Evolutionary conservation across 2,797 vertebrate genomes (phyloP).

Genomic region (Merluccius polli): DNA sequence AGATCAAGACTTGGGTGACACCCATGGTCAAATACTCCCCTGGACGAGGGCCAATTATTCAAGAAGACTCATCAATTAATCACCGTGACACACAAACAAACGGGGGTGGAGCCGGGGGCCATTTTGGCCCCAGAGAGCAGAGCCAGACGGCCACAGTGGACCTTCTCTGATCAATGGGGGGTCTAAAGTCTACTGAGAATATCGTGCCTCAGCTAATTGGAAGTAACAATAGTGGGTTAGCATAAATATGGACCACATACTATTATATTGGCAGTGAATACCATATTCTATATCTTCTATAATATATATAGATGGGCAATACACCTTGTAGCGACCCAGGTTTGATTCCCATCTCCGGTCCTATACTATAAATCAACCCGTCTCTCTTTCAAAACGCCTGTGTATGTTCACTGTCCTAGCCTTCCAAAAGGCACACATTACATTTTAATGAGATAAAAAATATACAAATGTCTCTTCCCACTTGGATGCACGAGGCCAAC

Average conservation of each 20-base stretch:
- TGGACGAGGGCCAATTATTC: conserved; percentile 55
- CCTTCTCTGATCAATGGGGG: conserved; percentile 37
- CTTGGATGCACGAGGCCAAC: too few relatives aligned
- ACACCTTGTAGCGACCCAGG: background rate
- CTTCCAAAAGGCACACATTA: background rate
- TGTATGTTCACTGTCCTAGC: too few relatives aligned
- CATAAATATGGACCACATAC: background rate
- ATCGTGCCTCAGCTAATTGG: background rate
- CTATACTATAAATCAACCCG: too few relatives aligned
- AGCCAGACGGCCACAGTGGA: conserved; percentile 24
- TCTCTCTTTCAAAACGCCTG: too few relatives aligned
- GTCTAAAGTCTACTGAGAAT: background rate
- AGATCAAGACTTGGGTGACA: conserved; percentile 40
- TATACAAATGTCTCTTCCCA: background rate
- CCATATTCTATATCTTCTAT: background rate
- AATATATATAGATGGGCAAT: too few relatives aligned
- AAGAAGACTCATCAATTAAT: conserved; percentile 63
- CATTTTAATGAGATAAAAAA: background rate
- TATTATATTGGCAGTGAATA: background rate
- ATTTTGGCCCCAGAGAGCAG: conserved; percentile 41
- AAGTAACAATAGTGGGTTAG: background rate
- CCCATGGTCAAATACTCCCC: conserved; percentile 46
- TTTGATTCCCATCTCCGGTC: background rate
- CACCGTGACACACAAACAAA: conserved; percentile 54
- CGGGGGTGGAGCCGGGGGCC: conserved; percentile 33